phyloP scores from a whole-genome alignment of 2,113 vertebrate species.

The Arenaria interpres region DNA sequence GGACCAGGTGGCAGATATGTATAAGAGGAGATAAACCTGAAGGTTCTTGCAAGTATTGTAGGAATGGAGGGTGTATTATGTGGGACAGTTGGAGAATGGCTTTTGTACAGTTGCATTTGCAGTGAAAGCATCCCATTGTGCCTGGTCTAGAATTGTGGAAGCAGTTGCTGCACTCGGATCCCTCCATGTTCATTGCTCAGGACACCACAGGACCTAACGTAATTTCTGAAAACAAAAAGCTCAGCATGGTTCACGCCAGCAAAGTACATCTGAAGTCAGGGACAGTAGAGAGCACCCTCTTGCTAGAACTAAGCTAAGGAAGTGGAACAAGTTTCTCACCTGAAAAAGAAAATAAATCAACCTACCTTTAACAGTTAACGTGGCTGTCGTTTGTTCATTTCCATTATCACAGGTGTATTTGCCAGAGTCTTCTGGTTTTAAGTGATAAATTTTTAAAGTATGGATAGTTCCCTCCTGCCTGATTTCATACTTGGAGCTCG shows the following conservation, averaged over 20 bases:
- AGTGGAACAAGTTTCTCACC: background rate
- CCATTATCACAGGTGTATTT: constrained; percentile 80
- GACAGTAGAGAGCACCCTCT: background rate
- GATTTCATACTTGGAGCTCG: constrained; percentile 78
- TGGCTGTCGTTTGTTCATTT: constrained; percentile 75
- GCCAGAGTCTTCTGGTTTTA: constrained; percentile 74
- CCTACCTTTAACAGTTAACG: constrained; percentile 79
- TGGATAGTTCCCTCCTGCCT: constrained; percentile 68
- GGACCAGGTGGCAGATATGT: background rate
- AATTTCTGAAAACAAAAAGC: background rate
- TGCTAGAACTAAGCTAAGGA: background rate
- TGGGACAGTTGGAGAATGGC: background rate
- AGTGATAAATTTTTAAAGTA: constrained; percentile 70
- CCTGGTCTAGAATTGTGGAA: background rate
- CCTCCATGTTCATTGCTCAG: background rate
- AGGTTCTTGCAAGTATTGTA: background rate
- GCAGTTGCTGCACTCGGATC: background rate
- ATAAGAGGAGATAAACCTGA: background rate
- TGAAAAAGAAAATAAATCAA: background rate
- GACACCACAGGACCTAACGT: background rate
- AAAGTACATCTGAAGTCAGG: background rate
- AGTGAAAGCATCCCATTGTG: background rate
- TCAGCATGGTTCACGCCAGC: background rate
- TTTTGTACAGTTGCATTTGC: background rate
- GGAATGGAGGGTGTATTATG: background rate